These are phyloP conservation scores for Campylorhamphus procurvoides DNA, from an alignment of 2,113 vertebrate genomes.

Conservation along the genomic window DNA sequence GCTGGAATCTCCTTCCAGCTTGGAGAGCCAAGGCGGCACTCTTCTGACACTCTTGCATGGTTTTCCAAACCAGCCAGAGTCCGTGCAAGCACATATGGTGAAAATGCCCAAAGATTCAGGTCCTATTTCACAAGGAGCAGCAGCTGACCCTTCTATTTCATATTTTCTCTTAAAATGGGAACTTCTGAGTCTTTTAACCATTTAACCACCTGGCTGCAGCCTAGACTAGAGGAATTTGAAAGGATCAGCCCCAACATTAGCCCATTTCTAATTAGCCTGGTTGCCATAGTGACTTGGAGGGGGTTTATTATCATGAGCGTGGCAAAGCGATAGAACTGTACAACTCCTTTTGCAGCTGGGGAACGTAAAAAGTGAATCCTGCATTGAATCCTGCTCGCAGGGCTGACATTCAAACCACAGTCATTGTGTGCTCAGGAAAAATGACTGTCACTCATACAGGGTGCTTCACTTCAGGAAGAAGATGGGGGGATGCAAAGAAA, in stretches of 20 bases:
- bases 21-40: accelerated
- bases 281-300: slow-evolving; percentile 58
- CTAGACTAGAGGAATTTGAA: not conserved
- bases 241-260: not conserved
- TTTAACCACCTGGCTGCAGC: not conserved
- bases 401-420: slow-evolving; percentile 73
- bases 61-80: not conserved
- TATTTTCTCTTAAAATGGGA: not conserved
- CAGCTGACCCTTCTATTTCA: not conserved
- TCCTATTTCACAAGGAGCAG: not conserved
- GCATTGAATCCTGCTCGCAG: slow-evolving; percentile 47
- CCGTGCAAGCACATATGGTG: not conserved
- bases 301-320: slow-evolving; percentile 42
- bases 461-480: slow-evolving; percentile 42
- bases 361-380: slow-evolving; percentile 60
- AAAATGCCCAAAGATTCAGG: not conserved
- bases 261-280: not conserved
- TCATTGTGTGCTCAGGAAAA: slow-evolving; percentile 48
- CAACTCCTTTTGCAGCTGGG: slow-evolving; percentile 70
- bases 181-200: not conserved
- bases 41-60: not conserved
- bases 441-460: slow-evolving; percentile 38
- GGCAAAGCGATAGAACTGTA: slow-evolving; percentile 45
- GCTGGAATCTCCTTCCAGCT: not conserved
- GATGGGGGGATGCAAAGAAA: not conserved